These are phyloP conservation scores for Iphiclides podalirius DNA, from an alignment of 2,888 invertebrate species.

Conservation along the genomic window DNA sequence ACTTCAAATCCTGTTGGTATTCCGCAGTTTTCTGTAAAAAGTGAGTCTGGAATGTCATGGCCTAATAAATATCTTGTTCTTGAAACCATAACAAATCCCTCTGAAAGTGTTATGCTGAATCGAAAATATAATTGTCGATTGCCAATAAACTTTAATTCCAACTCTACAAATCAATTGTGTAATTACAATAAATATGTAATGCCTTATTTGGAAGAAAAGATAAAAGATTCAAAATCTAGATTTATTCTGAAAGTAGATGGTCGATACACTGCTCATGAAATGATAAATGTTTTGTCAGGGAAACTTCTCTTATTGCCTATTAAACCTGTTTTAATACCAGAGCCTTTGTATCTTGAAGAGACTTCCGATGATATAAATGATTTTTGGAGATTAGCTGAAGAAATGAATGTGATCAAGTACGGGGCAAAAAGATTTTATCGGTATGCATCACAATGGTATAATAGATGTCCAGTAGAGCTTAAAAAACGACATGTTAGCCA, in stretches of 20 bases:
- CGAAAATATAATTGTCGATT: conserved; percentile 69
- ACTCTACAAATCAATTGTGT: conserved; percentile 70
- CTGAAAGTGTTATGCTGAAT: conserved; percentile 44
- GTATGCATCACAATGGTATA: conserved; percentile 78
- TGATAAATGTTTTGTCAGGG: conserved; percentile 71
- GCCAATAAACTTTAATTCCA: conserved; percentile 64
- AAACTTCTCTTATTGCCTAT: conserved; percentile 52
- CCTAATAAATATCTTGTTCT: conserved; percentile 51
- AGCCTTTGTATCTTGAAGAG: conserved; percentile 60
- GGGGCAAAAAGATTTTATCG: conserved; percentile 50
- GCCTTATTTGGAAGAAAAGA: conserved; percentile 69
- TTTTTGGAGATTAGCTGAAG: conserved; percentile 59
- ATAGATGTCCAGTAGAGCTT: conserved; percentile 83
- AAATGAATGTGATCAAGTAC: conserved; percentile 45
- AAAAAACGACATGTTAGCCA: conserved; percentile 68
- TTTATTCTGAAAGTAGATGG: conserved; percentile 81
- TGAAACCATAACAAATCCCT: conserved; percentile 40
- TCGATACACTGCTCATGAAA: conserved; percentile 60
- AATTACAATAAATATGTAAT: conserved; percentile 65
- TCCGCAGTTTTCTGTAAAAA: conserved; percentile 36
- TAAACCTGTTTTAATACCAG: conserved; percentile 57
- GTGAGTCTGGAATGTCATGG: conserved; percentile 47
- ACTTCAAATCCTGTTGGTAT: conserved; percentile 33
- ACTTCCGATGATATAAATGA: conserved; percentile 58
- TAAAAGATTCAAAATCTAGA: conserved; percentile 76